Conservation (phyloP, 2,888 invertebrate species). For the Disparrhopalites patrizii region DNA sequence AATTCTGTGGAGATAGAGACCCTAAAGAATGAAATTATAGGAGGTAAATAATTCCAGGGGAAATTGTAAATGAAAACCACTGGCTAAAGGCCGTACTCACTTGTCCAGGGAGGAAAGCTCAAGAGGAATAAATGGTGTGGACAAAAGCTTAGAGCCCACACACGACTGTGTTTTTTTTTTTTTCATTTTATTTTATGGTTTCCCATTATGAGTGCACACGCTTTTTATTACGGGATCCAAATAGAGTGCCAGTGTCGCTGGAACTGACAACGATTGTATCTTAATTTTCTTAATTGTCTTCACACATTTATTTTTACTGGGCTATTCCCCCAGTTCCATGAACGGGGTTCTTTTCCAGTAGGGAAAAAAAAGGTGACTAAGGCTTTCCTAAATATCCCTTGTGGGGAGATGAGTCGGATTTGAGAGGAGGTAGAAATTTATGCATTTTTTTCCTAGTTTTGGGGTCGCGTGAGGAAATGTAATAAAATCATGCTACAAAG, state of each 20-base stretch:
- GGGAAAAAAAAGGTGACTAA: slow-evolving; percentile 4
- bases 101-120: no score
- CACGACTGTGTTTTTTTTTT: no score
- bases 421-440: not conserved
- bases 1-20: no score
- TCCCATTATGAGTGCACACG: not conserved
- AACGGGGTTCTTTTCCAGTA: not conserved
- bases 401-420: not conserved
- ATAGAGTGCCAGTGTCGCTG: not conserved
- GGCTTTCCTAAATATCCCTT: not conserved
- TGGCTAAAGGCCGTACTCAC: no score
- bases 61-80: no score
- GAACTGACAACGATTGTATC: slow-evolving; percentile 1
- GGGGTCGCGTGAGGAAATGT: slow-evolving; percentile 19
- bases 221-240: not conserved
- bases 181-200: not conserved
- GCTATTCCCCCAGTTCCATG: no score
- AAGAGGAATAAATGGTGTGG: no score
- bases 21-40: no score
- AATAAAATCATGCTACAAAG: slow-evolving; percentile 24
- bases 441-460: no score
- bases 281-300: slow-evolving; percentile 5
- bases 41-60: no score
- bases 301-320: not conserved
- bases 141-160: no score